These are phyloP conservation scores for Paratilapia polleni DNA, from an alignment of 2,113 vertebrate species.

Conservation along the genomic window DNA sequence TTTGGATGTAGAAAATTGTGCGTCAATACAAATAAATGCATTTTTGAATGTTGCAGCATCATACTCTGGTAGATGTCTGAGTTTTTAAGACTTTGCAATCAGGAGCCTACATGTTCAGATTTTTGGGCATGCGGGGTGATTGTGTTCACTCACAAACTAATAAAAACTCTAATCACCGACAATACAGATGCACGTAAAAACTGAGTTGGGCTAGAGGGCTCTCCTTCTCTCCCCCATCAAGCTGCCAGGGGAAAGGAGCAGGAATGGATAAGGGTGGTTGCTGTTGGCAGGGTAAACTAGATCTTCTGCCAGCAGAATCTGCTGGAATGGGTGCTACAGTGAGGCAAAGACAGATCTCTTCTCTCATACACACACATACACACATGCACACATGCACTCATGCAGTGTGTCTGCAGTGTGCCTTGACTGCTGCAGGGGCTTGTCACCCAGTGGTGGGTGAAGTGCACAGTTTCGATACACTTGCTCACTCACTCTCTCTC, in stretches of 20 bases:
- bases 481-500: not conserved
- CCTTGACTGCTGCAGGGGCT: slow-evolving; percentile 66
- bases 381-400: slow-evolving; percentile 26
- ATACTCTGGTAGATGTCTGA: not conserved
- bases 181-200: slow-evolving; percentile 45
- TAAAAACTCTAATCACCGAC: slow-evolving; percentile 27
- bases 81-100: slow-evolving; percentile 19
- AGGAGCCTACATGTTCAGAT: not conserved
- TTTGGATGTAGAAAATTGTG: slow-evolving; percentile 1
- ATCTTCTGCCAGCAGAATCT: slow-evolving; percentile 71
- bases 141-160: slow-evolving; percentile 22
- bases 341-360: slow-evolving; percentile 23
- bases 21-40: slow-evolving; percentile 14
- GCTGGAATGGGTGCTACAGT: slow-evolving; percentile 71
- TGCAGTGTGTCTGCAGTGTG: slow-evolving; percentile 33
- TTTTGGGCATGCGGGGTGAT: not conserved
- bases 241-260: slow-evolving; percentile 27
- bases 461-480: slow-evolving; percentile 50
- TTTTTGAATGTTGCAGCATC: not conserved
- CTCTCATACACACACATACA: slow-evolving; percentile 14
- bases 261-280: slow-evolving; percentile 53
- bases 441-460: slow-evolving; percentile 57
- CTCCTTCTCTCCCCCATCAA: slow-evolving; percentile 35
- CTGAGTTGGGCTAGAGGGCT: slow-evolving; percentile 33
- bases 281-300: slow-evolving; percentile 58